Evolutionary conservation across 2,888 invertebrate genomes (phyloP).

Genomic region (Thera obeliscata): DNA sequence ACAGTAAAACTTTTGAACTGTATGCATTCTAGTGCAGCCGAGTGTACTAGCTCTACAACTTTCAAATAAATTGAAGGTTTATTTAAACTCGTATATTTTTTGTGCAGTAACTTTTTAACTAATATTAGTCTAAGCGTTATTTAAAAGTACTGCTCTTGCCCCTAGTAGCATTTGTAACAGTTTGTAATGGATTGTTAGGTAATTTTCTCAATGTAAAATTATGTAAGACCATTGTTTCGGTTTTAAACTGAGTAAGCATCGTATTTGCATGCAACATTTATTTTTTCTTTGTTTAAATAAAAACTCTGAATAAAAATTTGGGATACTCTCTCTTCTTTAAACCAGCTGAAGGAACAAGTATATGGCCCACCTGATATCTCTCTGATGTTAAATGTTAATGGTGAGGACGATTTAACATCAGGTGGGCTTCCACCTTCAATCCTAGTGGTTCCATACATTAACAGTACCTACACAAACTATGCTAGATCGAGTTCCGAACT

Average conservation of each 20-base stretch:
- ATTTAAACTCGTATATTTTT: background rate
- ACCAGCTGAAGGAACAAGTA: too few relatives aligned
- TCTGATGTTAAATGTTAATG: too few relatives aligned
- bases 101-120: background rate
- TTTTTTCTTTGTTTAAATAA: background rate
- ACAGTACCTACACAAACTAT: too few relatives aligned
- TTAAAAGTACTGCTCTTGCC: background rate
- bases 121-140: conserved; percentile 8
- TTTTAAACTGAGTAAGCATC: conserved; percentile 19
- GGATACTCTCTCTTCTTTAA: too few relatives aligned
- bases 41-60: background rate
- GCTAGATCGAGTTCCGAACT: too few relatives aligned
- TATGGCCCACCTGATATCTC: too few relatives aligned
- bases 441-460: too few relatives aligned
- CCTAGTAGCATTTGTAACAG: conserved; percentile 27
- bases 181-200: conserved; percentile 35
- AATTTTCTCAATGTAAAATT: conserved; percentile 37
- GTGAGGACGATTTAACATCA: too few relatives aligned
- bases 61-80: conserved; percentile 6
- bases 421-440: too few relatives aligned
- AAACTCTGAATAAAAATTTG: too few relatives aligned
- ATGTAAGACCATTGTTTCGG: conserved; percentile 36
- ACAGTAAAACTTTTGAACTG: too few relatives aligned
- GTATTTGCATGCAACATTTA: conserved; percentile 22
- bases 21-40: too few relatives aligned